Base-by-base conservation (phyloP, 2,888 invertebrate species). In the Masnerella sp. region DNA sequence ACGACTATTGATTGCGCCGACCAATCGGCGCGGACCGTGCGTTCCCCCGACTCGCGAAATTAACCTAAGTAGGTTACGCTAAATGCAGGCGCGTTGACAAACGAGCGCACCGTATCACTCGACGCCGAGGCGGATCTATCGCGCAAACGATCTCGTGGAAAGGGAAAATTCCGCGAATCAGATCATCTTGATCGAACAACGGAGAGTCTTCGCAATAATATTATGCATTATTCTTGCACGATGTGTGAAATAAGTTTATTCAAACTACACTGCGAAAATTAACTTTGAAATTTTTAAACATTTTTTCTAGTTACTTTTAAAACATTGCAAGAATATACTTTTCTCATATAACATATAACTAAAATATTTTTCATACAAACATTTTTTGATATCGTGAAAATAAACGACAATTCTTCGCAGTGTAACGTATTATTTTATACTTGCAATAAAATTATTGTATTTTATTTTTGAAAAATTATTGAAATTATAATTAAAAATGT, bases 21-120 rank as follows among this genome's bases (percentile, higher is more conserved):
- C 68, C 73, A 73, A 73, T 73, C 40, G 51, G 62, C 61, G 34
- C 11, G 38, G 28, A 32, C 49, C 32, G 52, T 17, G 71, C 58
- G 54, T 69, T 71, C 71, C 75, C 62, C 68, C 71, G 56, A 62
- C 71, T 75, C 58, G 75, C 71, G 47, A 71, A 68, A 71, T 47
- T 64, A 58, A 58, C 58, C 42, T 72, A 75, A 75, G 68, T 75
- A 75, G 75, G 75, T 75, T 75, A 70, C 43, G 67, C 71, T 64
- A 72, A 75, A 40, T 75, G 64, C 64, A 75, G 54, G 32, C 52
- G 71, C 59, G 75, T 75, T 72, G 75, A 75, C 75, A 75, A 75
- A 75, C 74, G 71, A 67, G 68, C 62, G 62, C 61, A 68, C 68
- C 59, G 71, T 64, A 58, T 74, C 68, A 56, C 61, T 68, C 43